Evolutionary conservation across 2,888 invertebrate genomes (phyloP).

Genomic region (Gortyna flavago): DNA sequence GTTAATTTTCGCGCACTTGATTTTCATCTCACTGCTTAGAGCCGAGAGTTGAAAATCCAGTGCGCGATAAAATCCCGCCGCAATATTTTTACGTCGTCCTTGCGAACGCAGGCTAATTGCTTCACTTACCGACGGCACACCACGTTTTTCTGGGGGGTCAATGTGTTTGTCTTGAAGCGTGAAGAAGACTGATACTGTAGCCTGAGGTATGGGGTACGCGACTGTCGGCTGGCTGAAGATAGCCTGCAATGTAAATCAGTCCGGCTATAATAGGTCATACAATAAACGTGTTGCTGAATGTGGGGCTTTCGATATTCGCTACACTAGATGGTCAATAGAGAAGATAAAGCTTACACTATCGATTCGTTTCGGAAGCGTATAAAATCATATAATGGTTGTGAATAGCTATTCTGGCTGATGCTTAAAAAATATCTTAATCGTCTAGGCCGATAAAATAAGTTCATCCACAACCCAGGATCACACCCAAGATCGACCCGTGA

Average conservation of each 20-base stretch:
- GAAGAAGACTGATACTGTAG: conserved; percentile 83
- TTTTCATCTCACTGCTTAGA: no score
- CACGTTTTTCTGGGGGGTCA: conserved; percentile 68
- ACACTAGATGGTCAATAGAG: neutral
- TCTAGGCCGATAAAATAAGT: neutral
- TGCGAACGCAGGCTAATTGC: no score
- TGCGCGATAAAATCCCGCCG: no score
- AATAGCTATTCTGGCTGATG: neutral
- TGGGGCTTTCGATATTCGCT: neutral
- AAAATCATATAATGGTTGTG: no score
- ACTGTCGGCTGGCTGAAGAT: conserved; percentile 84
- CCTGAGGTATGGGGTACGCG: conserved; percentile 83
- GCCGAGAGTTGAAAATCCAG: no score
- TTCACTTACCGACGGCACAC: conserved; percentile 72
- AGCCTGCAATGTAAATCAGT: conserved; percentile 70
- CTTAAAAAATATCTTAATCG: neutral
- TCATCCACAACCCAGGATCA: neutral
- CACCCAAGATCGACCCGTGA: neutral
- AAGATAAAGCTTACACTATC: neutral
- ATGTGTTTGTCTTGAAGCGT: conserved; percentile 78
- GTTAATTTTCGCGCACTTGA: no score
- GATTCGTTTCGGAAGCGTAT: neutral
- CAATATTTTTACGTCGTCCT: no score
- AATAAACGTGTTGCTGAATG: neutral
- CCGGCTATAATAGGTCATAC: neutral